Base-by-base conservation (phyloP, 2,888 invertebrate genomes). In the Orgyia antiqua region DNA sequence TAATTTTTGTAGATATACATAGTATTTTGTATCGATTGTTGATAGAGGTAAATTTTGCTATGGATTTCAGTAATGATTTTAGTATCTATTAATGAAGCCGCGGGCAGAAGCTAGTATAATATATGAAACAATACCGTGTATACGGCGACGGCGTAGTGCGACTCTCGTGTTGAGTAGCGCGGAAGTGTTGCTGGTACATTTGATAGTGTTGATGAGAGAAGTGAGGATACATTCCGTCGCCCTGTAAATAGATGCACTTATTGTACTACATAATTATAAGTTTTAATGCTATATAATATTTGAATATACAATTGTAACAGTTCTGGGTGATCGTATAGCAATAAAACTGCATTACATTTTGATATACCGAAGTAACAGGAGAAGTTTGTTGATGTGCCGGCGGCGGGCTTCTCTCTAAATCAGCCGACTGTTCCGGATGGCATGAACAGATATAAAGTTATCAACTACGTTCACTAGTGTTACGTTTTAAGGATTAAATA, bases 371-470 rank as follows among this genome's bases (percentile, higher is more conserved):
- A 68, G 90, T 89, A 68, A 91, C 89, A 56, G 92, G 92, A 65
- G 91, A 91, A 68, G 88, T 89, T 75, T 92, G 94, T 88, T 94
- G 94, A 79, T 94, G 94, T 55, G 94, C 94, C 68, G 94, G 94
- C 65, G 94, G 94, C 63, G 94, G 94, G 76, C 93, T 93, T 87
- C 93, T 91, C 59, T 74, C 80, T 70, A 89, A 78, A 58, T 89
- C 89, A 46, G 87, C 88, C 42, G 87, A 90, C 92, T 92, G 89
- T 74, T 83, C 88, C 77, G 51, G 69, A 62, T 60, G 66, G 82
- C 82, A 70, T 77, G 66, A 68, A 78, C 68, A 77, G 48, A 77
- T 66, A 58, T 52, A 48, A 47, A 49, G 39, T 31, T 39, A 38
- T 39, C 34, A 43, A 42, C 24, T 38, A 45, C 36, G 30, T 37